Base-by-base conservation (phyloP, 92 coral and sea anemone species). In the Umimayanthus chanpuru region DNA sequence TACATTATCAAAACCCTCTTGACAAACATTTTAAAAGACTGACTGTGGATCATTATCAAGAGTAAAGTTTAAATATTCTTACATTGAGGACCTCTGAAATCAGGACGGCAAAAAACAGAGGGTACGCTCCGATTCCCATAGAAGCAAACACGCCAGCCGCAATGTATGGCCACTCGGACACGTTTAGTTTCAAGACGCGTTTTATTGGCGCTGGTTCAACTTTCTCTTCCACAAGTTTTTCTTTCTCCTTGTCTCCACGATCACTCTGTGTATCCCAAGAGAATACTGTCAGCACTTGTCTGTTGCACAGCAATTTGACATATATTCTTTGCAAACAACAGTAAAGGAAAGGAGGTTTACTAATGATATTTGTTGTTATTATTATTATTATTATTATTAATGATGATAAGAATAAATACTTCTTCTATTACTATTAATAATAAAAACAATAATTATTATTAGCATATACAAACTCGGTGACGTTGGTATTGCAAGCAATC, bases 151-250 rank as follows among this genome's bases (percentile, higher is more conserved):
- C 81, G 18, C 93, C 93, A 20, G 81, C 30, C 7, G 76, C 68
- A 44, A 90, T 86, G 75, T 87, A 87, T 47, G 81, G 93, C 93
- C 93, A 90, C 82, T 90, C 93, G 30, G 90, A 15, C 66, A 81
- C 81, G 79, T 89, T 90, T 81, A 90, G 73, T 50, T 67, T 90
- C n/a, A 90, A 56, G 43, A 90, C 74, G 40, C 93, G 75, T 82
- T 76, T 41, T 18, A 75, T 81, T 65, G 93, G 76, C 25, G 93
- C 93, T 14, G 93, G 90, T 81, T 90, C 88, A 12, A 90, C 88
- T 32, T 81, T 11, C 44, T 90, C 93, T 53, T 90, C 93, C 41
- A 77, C 74, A 61, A 81, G 39, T 41, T 86, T 81, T 53, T 87
- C 93, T 39, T 14, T 10, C 40, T 44, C 10, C n/a, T 77, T 86